Evolutionary conservation across 1,140 invertebrate species (phyloP), one percentile per base, ranked within the genome.

Genomic region (Hermetia illucens): DNA sequence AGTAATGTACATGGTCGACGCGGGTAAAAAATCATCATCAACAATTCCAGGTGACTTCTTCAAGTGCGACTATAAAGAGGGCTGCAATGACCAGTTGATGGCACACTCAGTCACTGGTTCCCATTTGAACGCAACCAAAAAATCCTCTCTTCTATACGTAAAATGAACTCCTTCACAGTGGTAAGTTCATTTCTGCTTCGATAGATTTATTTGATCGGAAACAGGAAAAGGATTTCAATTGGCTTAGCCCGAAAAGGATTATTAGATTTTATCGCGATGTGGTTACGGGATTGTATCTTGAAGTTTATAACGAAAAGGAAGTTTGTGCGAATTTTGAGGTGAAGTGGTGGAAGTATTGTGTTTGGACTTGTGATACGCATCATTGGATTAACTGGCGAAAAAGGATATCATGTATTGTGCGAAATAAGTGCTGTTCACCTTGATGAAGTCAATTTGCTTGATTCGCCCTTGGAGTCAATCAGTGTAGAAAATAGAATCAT

Each of bases 111-210:
- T 60, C 53, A 55, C 53, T 54, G 53, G 49, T 52, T 57, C 49
- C 58, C 51, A 55, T 46, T 53, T 48, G 57, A 47, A 57, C 53
- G 53, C 55, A 57, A 50, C 52, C 51, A 58, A 57, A 58, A 56
- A 52, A 47, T 50, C 42, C 47, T 46, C 44, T 53, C 53, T 48
- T 49, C 50, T 50, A 48, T 41, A 45, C 43, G 50, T 45, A 55
- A 50, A 50, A 59, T 60, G 55, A 60, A 59, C 53, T 58, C 53
- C 55, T 60, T 61, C 52, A 52, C 58, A 53, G 54, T 55, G 57
- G 56, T 59, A 60, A 59, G 56, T 59, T 46, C n/a, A 5, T 25
- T 12, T 9, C 17, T 22, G 13, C 25, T 30, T 10, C 16, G 18
- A 10, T 19, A 21, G 21, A 34, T 5, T 5, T 20, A 9, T 40